Evolutionary conservation across 1,140 invertebrate species (phyloP).

Genomic region (Diorhabda carinulata): DNA sequence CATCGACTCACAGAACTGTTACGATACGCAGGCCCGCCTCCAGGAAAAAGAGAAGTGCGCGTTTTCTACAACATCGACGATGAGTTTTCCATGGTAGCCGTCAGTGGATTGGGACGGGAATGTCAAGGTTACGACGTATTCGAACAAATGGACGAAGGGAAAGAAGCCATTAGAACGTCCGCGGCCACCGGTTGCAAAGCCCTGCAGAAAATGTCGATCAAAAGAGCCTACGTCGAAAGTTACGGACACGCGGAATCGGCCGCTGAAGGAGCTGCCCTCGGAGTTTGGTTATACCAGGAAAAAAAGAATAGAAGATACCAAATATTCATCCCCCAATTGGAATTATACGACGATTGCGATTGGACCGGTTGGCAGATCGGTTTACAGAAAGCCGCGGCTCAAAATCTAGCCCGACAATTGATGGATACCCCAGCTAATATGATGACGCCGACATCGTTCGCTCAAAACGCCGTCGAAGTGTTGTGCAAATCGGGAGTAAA

Average conservation of each 20-base stretch:
- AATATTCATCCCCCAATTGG: conserved; percentile 50
- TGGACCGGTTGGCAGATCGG: conserved; percentile 57
- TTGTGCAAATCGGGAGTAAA: conserved; percentile 50
- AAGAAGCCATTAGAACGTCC: conserved; percentile 60
- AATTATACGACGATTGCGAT: conserved; percentile 50
- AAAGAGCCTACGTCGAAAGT: conserved; percentile 62
- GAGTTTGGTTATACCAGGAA: conserved; percentile 63
- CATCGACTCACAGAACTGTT: conserved; percentile 37
- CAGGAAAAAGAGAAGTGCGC: conserved; percentile 54
- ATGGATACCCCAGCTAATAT: conserved; percentile 65
- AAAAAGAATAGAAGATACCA: conserved; percentile 55
- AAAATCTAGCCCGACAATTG: conserved; percentile 59
- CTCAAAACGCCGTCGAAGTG: conserved; percentile 50
- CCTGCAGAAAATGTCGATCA: conserved; percentile 56
- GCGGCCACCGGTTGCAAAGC: conserved; percentile 55
- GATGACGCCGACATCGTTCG: conserved; percentile 61
- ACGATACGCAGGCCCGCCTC: conserved; percentile 41
- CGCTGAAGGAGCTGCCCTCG: conserved; percentile 65
- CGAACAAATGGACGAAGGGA: conserved; percentile 67
- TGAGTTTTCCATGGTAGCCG: conserved; percentile 59
- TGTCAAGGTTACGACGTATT: conserved; percentile 59
- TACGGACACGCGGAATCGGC: conserved; percentile 71
- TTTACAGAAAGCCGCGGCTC: conserved; percentile 55
- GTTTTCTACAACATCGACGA: conserved; percentile 62
- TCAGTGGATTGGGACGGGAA: conserved; percentile 65